A percentile compares a stretch with the other conserved stretches of the same genome.
Conservation (phyloP, 2,113 vertebrate species). For the Phrynocephalus versicolor region DNA sequence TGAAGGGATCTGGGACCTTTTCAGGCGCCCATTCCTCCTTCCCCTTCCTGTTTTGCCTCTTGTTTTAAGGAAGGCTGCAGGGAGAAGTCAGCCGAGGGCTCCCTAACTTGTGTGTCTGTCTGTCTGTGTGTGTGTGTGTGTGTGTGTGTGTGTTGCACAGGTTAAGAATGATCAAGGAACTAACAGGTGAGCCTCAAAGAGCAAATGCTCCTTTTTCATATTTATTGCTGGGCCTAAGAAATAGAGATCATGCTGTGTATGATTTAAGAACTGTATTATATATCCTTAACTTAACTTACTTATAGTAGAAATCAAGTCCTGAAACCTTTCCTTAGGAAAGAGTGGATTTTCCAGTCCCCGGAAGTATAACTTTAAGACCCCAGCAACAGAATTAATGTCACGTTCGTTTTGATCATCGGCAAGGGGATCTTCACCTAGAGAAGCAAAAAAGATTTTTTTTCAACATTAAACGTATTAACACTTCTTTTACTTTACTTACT, state of each 20-base stretch:
- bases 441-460: slow-evolving; percentile 19
- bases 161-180: neutral
- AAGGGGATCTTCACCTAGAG: slow-evolving; percentile 94
- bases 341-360: slow-evolving; percentile 96
- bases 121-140: too few species aligned
- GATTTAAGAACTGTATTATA: neutral
- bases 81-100: too few species aligned
- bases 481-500: too few species aligned
- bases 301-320: slow-evolving; percentile 94
- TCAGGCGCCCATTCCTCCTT: too few species aligned
- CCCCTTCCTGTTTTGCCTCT: too few species aligned
- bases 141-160: neutral
- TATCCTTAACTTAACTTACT: slow-evolving; percentile 82
- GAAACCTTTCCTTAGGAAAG: slow-evolving; percentile 97
- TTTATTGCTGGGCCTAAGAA: neutral
- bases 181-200: too few species aligned
- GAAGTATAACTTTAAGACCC: slow-evolving; percentile 98
- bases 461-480: neutral
- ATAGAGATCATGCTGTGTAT: neutral
- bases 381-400: slow-evolving; percentile 97
- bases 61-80: too few species aligned
- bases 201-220: neutral
- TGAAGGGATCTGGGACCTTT: neutral
- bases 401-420: slow-evolving; percentile 93
- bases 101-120: too few species aligned